Percentiles rank a stretch among this genome's conserved stretches.
Evolutionary conservation across 2,888 invertebrate genomes (phyloP).

Genomic region (Drosophila testacea): DNA sequence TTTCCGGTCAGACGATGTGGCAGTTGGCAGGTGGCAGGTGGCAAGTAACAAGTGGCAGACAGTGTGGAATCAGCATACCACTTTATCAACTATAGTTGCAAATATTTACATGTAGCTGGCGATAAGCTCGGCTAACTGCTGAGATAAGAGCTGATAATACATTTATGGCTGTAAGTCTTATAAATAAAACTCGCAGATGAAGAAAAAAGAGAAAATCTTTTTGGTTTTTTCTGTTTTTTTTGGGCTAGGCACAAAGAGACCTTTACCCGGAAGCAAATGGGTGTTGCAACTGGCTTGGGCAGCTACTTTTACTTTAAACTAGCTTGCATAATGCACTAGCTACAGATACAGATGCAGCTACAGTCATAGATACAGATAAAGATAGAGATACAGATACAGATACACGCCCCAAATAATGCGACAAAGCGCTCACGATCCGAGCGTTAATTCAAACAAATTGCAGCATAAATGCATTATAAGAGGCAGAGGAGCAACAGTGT

Average conservation of each 20-base stretch:
- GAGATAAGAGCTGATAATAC: slow-evolving; percentile 44
- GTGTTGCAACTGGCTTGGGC: slow-evolving; percentile 53
- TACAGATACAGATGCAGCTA: slow-evolving; percentile 4
- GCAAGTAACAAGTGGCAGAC: slow-evolving; percentile 16
- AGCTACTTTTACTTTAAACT: slow-evolving; percentile 71
- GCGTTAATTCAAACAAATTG: slow-evolving; percentile 78
- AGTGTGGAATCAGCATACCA: slow-evolving; percentile 14
- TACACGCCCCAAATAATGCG: slow-evolving; percentile 50
- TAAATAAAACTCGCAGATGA: background rate
- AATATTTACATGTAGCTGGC: slow-evolving; percentile 65
- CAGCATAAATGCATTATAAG: slow-evolving; percentile 78
- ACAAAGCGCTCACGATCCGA: slow-evolving; percentile 18
- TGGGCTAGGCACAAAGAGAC: slow-evolving; percentile 34
- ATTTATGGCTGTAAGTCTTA: background rate
- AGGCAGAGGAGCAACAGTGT: slow-evolving; percentile 70
- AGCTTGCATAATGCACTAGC: slow-evolving; percentile 58
- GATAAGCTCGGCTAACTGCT: slow-evolving; percentile 46
- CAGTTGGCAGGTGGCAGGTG: slow-evolving; percentile 7
- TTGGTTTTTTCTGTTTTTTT: slow-evolving; percentile 3
- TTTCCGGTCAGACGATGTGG: slow-evolving; percentile 17
- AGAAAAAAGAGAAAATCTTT: slow-evolving; percentile 22
- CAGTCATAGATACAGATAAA: slow-evolving; percentile 4
- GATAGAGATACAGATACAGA: slow-evolving; percentile 12
- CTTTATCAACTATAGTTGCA: slow-evolving; percentile 47
- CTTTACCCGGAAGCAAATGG: slow-evolving; percentile 68